These are phyloP conservation scores for Rhopilema esculentum DNA, from an alignment of 30 jellyfish, hydroid and myxozoan genomes.

Conservation along the genomic window DNA sequence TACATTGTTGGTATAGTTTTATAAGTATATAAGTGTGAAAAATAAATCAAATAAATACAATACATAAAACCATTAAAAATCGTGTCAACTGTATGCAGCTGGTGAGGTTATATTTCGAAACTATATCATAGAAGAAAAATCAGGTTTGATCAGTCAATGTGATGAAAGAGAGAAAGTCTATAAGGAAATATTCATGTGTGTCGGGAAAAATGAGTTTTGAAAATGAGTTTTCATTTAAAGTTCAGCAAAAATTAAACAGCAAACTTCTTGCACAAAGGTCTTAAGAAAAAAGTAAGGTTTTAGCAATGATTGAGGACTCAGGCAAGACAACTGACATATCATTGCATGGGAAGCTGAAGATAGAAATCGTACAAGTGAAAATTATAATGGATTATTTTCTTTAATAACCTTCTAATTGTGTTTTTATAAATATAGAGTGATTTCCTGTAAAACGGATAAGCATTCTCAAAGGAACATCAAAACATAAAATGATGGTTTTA, in stretches of 20 bases:
- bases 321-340: not conserved
- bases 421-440: not conserved
- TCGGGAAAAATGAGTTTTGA: not conserved
- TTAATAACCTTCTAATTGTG: not conserved
- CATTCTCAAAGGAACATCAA: too few species aligned
- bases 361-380: not conserved
- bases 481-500: not conserved
- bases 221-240: not conserved
- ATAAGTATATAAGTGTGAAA: too few species aligned
- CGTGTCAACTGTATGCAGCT: too few species aligned
- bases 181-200: slow-evolving; percentile 1
- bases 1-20: too few species aligned
- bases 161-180: slow-evolving; percentile 7
- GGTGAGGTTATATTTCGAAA: not conserved
- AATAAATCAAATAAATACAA: too few species aligned
- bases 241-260: not conserved
- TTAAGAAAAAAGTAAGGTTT: not conserved
- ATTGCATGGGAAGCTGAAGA: not conserved
- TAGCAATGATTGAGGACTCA: not conserved
- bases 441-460: not conserved
- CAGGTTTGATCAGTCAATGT: slow-evolving; percentile 11
- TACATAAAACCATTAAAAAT: too few species aligned
- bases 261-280: slow-evolving; percentile 3
- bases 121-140: slow-evolving; percentile 10
- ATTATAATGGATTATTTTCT: too few species aligned